Base-by-base conservation (phyloP, 2,888 invertebrate species). In the Empis livida region DNA sequence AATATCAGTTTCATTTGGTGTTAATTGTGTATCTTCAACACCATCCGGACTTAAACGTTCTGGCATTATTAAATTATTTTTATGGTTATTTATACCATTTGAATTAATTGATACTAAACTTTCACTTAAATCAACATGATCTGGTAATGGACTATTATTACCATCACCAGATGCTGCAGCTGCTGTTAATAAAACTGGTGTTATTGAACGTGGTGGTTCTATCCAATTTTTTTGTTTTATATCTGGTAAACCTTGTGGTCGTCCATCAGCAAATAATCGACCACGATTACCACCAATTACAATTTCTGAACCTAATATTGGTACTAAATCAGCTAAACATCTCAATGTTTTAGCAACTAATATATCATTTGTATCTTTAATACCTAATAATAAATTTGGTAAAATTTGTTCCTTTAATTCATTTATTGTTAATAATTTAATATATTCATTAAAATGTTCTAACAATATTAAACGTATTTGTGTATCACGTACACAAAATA, bases 361-460 rank as follows among this genome's bases (percentile, higher is more conserved):
- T 46, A 75, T 74, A 63, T 93, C 89, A 66, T 89, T 85, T 2
- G 79, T 81, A 61, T 94, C 93, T 64, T 88, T 85, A 55, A 94
- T 83, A 5, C 92, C 93, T 32, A 90, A 76, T 37, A 92, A 72
- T 45, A 93, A 69, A 80, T 92, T 89, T n/a, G 92, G 92, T 57
- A 94, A 72, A 56, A 93, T 80, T 42, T 80, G 77, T 20, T 75
- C 74, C 43, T 82, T 79, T n/a, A 93, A 67, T 62, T 85, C 83
- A 42, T 86, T 82, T 54, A 77, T 78, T 49, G 82, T 78, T 61
- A 94, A 83, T 16, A 82, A 78, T 54, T 78, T 74, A 42, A 85
- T 78, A 65, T 81, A 93, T 52, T 79, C 76, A 45, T 78, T 75
- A 59, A 94, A 89, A 65, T 91, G 83, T 46, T 78, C 77, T 37